These are phyloP conservation scores for Lasioglossum figueresi DNA, from an alignment of 2,888 invertebrate species.

Conservation along the genomic window DNA sequence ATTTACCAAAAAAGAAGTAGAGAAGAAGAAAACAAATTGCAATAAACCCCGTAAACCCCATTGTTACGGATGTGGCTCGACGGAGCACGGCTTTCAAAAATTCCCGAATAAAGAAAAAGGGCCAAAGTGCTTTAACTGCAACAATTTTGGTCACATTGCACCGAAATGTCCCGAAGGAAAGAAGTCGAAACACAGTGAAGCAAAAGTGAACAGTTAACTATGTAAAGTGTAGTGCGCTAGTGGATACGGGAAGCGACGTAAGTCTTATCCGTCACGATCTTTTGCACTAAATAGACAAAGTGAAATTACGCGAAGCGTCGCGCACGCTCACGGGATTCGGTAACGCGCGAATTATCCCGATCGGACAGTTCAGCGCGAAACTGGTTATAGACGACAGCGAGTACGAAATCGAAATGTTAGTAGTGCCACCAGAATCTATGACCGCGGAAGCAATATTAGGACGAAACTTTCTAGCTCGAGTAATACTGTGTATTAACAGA, in stretches of 20 bases:
- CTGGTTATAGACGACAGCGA: not conserved
- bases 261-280: not conserved
- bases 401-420: not conserved
- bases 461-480: no score
- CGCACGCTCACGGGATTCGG: constrained; percentile 4
- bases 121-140: not conserved
- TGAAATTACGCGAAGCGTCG: not conserved
- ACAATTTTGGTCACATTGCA: constrained; percentile 6
- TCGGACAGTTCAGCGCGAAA: not conserved
- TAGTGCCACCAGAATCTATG: not conserved
- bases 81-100: not conserved
- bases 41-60: not conserved
- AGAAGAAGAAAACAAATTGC: not conserved
- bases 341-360: not conserved
- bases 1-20: not conserved
- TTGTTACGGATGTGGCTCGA: not conserved
- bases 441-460: not conserved
- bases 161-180: not conserved
- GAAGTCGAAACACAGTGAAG: not conserved
- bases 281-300: not conserved
- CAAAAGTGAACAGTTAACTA: not conserved
- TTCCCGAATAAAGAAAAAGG: not conserved
- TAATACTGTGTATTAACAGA: no score
- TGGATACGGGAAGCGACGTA: constrained; percentile 1
- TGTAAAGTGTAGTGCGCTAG: not conserved